A percentile compares a stretch with the other conserved stretches of the same genome.
Conservation (phyloP, 2,113 vertebrate species). For the Myiozetetes cayanensis region DNA sequence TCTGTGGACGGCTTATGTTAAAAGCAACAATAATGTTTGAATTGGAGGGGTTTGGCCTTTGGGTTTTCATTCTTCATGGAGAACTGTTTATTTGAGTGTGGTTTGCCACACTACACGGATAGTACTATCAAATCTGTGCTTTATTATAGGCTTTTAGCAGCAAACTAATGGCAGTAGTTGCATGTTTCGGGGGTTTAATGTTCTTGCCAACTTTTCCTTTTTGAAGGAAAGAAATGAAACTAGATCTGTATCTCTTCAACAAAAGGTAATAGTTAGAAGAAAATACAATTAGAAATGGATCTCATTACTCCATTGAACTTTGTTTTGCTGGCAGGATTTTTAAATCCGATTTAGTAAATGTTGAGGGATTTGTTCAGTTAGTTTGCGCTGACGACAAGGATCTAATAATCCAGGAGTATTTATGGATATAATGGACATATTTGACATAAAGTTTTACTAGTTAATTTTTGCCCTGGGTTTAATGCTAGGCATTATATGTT, state of each 20-base stretch:
- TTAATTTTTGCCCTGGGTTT: background rate
- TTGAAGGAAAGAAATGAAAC: conserved; percentile 53
- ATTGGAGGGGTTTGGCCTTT: conserved; percentile 65
- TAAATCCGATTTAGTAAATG: background rate
- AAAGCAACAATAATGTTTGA: conserved; percentile 77
- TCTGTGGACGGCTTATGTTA: conserved; percentile 71
- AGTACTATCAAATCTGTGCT: conserved; percentile 73
- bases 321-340: background rate
- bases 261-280: conserved; percentile 18
- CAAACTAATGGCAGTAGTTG: conserved; percentile 31
- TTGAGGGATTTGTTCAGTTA: background rate
- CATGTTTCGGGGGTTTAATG: conserved; percentile 19
- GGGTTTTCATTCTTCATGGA: conserved; percentile 68
- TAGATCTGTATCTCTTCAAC: conserved; percentile 6
- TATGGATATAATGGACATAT: background rate
- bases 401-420: background rate
- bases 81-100: conserved; percentile 77
- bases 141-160: conserved; percentile 66
- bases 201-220: conserved; percentile 47
- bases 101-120: conserved; percentile 70
- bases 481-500: background rate
- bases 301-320: background rate
- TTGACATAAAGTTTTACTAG: background rate
- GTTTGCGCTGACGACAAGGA: background rate
- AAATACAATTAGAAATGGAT: conserved; percentile 22